phyloP scores from a whole-genome alignment of 2,113 vertebrate genomes.

The Oreochromis aureus region DNA sequence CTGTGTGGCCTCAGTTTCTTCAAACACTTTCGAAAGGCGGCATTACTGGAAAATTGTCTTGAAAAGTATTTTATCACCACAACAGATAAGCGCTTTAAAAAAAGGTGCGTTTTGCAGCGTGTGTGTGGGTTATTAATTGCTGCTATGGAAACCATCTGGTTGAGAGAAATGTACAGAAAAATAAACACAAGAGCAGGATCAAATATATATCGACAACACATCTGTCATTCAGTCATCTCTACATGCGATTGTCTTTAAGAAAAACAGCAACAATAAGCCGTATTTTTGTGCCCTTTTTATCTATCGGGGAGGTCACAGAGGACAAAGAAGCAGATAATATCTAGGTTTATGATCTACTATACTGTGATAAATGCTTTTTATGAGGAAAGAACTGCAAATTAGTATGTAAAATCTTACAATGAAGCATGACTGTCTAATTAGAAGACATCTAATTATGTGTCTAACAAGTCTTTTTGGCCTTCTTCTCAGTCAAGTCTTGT shows the following conservation, averaged over 20 bases:
- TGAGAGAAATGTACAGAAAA: not conserved
- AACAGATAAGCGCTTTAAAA: constrained; percentile 17
- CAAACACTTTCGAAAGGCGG: constrained; percentile 1
- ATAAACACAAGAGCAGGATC: not conserved
- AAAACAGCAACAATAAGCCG: not conserved
- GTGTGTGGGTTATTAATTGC: constrained; percentile 4
- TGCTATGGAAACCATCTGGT: constrained; percentile 14
- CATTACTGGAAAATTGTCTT: not conserved
- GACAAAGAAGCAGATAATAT: not conserved
- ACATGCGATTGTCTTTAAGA: not conserved
- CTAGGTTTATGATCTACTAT: not conserved
- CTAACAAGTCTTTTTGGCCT: constrained; percentile 32
- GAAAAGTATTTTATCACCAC: constrained; percentile 16
- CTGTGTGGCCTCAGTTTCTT: constrained; percentile 46
- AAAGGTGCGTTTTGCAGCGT: not conserved
- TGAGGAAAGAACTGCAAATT: not conserved
- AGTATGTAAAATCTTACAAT: not conserved
- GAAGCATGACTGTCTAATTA: constrained; percentile 6
- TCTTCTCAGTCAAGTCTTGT: constrained; percentile 23
- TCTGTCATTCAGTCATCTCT: not conserved
- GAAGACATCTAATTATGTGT: constrained; percentile 23
- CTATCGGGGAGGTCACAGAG: not conserved
- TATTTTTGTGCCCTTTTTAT: not conserved
- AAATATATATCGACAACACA: not conserved
- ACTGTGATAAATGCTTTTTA: not conserved